Base-by-base conservation (phyloP, 2,113 vertebrate species). In the Lethenteron camtschaticum region DNA sequence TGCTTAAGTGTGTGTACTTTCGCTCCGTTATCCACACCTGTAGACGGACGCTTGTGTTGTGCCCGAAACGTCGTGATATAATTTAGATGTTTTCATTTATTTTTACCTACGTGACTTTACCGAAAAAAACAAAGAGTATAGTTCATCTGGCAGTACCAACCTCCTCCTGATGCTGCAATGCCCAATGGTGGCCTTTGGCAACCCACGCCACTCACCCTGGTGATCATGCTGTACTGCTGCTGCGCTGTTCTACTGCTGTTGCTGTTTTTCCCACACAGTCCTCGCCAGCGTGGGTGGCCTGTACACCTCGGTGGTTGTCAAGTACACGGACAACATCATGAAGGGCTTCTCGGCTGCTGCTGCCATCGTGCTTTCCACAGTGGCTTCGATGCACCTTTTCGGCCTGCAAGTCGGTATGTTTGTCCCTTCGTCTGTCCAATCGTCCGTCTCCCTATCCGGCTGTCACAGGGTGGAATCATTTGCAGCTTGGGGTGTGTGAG, bases 281-380 rank as follows among this genome's bases (percentile, higher is more conserved):
- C 79, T 99, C 11, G 85, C 89, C 72, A 99, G 94, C 2, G 84
- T 95, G 9, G 94, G 94, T 3, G 94, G 94, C 11, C 79, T 99
- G 70, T 99, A 96, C 78, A 99, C 94, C 0, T 96, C 94, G 0
- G 77, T 99, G 0, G 94, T 99, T 71, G 90, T 99, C 70, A 99
- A 99, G 76, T 96, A 99, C 77, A 99, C 94, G 0, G 94, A 99
- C 75, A 99, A 99, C 75, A 99, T 99, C 70, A 94, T 99, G 90
- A 99, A 99, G 76, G 90, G 94, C 16, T 99, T 99, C 75, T 96
- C 90, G 55, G 92, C 94, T 1, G 90, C 94, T 0, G 86, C 90
- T 0, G 92, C 94, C 69, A 99, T 99, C 24, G 78, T 97, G n/a
- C 80, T 99, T n/a, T 99, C 94, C 10, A 99, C 90, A 0, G 74